Conservation (phyloP, 2,888 invertebrate species). For the Chloromyia formosa region DNA sequence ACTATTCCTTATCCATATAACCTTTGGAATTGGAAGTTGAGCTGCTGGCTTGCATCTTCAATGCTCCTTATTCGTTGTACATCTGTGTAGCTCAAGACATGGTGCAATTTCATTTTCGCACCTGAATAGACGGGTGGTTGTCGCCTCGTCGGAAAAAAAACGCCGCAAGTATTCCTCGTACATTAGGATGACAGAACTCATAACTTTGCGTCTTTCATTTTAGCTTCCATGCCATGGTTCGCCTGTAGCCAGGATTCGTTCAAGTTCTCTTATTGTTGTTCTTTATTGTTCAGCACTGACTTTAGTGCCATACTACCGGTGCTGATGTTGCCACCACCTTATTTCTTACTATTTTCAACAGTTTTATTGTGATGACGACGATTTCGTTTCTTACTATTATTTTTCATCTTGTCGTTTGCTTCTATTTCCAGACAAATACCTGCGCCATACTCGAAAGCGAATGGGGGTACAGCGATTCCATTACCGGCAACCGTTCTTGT, state of each 20-base stretch:
- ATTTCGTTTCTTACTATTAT: conserved; percentile 12
- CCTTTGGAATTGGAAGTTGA: too few relatives aligned
- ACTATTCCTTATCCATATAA: too few relatives aligned
- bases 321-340: conserved; percentile 13
- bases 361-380: conserved; percentile 17
- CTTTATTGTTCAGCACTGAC: not conserved
- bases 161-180: not conserved
- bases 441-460: conserved; percentile 69
- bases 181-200: conserved; percentile 16
- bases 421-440: conserved; percentile 70
- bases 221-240: too few relatives aligned
- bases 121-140: not conserved
- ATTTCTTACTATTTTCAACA: not conserved
- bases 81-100: not conserved
- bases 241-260: not conserved
- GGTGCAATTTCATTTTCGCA: conserved; percentile 15
- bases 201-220: conserved; percentile 27
- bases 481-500: conserved; percentile 81
- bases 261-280: not conserved
- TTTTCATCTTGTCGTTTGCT: conserved; percentile 43
- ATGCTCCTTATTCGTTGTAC: not conserved
- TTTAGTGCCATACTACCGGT: not conserved
- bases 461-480: conserved; percentile 78
- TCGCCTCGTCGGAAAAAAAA: not conserved
- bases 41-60: conserved; percentile 10